phyloP scores from a whole-genome alignment of 2,797 vertebrate genomes.

The Tapera naevia region DNA sequence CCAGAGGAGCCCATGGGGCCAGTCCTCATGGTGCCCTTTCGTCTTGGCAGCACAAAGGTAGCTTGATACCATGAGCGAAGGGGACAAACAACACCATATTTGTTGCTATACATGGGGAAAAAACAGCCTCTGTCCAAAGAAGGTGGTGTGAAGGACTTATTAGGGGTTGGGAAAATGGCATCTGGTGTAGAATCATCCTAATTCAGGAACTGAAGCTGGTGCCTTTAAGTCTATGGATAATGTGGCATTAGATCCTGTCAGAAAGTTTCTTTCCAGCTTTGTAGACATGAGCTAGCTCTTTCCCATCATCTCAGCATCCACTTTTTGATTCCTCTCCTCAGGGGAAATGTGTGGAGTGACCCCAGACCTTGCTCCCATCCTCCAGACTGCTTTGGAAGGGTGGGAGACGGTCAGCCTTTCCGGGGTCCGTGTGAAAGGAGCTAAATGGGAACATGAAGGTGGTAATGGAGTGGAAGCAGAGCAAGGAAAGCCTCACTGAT shows the following conservation, averaged over 20 bases:
- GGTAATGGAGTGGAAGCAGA: conserved; percentile 42
- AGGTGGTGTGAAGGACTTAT: background rate
- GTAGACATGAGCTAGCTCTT: background rate
- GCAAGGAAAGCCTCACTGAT: conserved; percentile 67
- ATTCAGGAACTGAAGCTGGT: background rate
- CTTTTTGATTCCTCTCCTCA: background rate
- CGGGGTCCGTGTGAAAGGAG: conserved; percentile 51
- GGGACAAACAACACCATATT: background rate
- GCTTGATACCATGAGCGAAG: background rate
- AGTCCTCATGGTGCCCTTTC: background rate
- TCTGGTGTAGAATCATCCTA: background rate
- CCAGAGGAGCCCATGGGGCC: background rate
- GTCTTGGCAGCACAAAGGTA: background rate
- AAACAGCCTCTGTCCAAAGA: background rate
- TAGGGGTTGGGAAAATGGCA: background rate
- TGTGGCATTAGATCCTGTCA: background rate
- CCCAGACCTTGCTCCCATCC: background rate
- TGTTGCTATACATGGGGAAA: background rate
- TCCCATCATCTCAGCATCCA: background rate
- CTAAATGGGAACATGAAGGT: conserved; percentile 30
- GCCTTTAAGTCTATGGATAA: background rate
- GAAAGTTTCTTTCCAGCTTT: background rate
- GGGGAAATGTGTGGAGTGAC: background rate
- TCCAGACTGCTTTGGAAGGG: background rate
- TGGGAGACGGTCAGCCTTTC: conserved; percentile 24